Conservation (phyloP, 2,113 vertebrate genomes). For the Montifringilla adamsi region DNA sequence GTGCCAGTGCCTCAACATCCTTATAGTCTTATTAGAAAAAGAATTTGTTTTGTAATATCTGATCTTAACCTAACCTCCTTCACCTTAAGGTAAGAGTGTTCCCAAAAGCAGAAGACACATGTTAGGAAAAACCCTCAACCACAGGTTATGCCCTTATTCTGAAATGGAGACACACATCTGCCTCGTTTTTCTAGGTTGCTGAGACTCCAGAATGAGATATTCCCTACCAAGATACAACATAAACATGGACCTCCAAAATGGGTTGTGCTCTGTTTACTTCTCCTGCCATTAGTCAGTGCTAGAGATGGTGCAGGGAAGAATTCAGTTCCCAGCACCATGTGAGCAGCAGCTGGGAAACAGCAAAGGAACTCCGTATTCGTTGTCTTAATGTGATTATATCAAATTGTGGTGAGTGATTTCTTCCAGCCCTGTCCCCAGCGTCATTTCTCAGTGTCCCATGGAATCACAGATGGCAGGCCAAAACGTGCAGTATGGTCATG, state of each 20-base stretch:
- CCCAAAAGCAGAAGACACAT: neutral
- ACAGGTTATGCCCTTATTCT: neutral
- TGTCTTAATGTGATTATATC: neutral
- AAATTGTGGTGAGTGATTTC: slow-evolving; percentile 53
- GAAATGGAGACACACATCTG: neutral
- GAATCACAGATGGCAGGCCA: slow-evolving; percentile 41
- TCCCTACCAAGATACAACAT: neutral
- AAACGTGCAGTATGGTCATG: neutral
- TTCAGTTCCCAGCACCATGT: neutral
- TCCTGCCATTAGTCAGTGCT: neutral
- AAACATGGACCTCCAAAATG: neutral
- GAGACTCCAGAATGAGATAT: neutral
- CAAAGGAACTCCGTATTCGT: neutral
- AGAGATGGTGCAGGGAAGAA: neutral
- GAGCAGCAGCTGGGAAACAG: slow-evolving; percentile 51
- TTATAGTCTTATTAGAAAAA: neutral
- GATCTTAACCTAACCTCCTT: neutral
- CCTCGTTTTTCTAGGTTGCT: neutral
- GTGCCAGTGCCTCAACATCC: fast-evolving
- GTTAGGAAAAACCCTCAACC: neutral
- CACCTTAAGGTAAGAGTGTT: neutral
- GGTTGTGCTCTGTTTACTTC: neutral
- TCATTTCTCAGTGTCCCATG: slow-evolving; percentile 22
- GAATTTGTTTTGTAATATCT: neutral
- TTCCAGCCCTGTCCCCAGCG: neutral